phyloP scores from a whole-genome alignment of 2,113 vertebrate species.

The Perccottus glenii region DNA sequence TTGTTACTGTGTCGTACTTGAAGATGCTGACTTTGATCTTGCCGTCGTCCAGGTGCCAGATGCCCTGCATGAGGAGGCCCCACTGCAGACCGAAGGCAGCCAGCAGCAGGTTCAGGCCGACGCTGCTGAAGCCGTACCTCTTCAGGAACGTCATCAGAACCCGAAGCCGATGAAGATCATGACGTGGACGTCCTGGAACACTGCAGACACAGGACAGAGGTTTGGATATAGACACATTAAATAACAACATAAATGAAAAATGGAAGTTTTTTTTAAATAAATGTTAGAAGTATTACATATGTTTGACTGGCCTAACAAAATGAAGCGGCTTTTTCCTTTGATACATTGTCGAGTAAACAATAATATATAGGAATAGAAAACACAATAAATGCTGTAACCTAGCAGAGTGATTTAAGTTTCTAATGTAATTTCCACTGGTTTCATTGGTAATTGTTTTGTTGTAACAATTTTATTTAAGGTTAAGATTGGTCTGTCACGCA shows the following conservation, averaged over 20 bases:
- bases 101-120: slow-evolving; percentile 90
- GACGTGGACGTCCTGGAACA: slow-evolving; percentile 95
- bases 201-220: slow-evolving; percentile 65
- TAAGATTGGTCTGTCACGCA: too few relatives aligned
- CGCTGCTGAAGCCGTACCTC: slow-evolving; percentile 92
- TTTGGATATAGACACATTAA: slow-evolving; percentile 17
- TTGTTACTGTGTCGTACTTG: slow-evolving; percentile 71
- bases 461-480: too few relatives aligned
- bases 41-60: slow-evolving; percentile 70
- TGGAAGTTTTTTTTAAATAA: too few relatives aligned
- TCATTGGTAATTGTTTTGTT: too few relatives aligned
- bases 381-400: too few relatives aligned
- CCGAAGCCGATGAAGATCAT: slow-evolving; percentile 98
- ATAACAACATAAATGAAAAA: neutral
- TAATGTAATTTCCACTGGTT: too few relatives aligned
- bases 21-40: slow-evolving; percentile 77
- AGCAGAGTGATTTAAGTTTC: too few relatives aligned
- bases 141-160: slow-evolving; percentile 98
- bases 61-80: slow-evolving; percentile 86
- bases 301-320: too few relatives aligned
- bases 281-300: too few relatives aligned
- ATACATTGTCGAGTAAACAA: too few relatives aligned
- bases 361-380: too few relatives aligned
- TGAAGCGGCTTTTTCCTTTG: too few relatives aligned
- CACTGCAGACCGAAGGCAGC: slow-evolving; percentile 95